Evolutionary conservation across 2,888 invertebrate genomes (phyloP), one percentile per base, ranked within the genome.

Genomic region (Tenodera sinensis): DNA sequence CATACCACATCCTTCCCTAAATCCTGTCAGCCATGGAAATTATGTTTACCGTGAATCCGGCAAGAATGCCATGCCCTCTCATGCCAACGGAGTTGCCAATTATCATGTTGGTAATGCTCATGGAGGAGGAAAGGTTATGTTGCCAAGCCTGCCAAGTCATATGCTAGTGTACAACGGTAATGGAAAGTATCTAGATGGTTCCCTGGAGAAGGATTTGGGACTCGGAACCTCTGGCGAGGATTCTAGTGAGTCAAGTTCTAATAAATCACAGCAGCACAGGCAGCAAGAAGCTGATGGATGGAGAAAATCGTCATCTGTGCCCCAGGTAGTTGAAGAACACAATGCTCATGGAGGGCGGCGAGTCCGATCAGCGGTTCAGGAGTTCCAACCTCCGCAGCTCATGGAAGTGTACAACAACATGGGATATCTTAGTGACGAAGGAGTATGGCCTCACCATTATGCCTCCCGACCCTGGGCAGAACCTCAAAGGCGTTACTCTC

Each of bases 171-270:
- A 88, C 87, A 88, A 87, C 82, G 89, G 85, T 9, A 81, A 71
- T 28, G 47, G 87, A 2, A 91, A 95, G 83, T 95, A 95, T 90
- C 95, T 47, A 8, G 90, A 95, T 92, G 95, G 95, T 1, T 95
- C 96, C 6, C 28, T 89, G 71, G 93, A 94, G 85, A 97, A 97
- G 93, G 97, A 97, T 92, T 93, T 97, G 88, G 97, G 97, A 0
- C 94, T 97, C 86, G 97, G 97, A 42, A 97, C 97, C 1, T 97
- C 97, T 0, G 97, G 97, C 25, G 97, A 97, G 92, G 97, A 97
- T 91, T 97, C 97, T 0, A 97, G 97, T 91, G 97, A 97, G 92
- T 96, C 96, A 91, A 96, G 97, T 91, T 96, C 97, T 0, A 96
- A 96, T 92, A 96, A 96, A 92, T 96, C 96, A 0, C 96, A 96